Conservation (phyloP, 2,888 invertebrate species). For the Petrophora chlorosata region DNA sequence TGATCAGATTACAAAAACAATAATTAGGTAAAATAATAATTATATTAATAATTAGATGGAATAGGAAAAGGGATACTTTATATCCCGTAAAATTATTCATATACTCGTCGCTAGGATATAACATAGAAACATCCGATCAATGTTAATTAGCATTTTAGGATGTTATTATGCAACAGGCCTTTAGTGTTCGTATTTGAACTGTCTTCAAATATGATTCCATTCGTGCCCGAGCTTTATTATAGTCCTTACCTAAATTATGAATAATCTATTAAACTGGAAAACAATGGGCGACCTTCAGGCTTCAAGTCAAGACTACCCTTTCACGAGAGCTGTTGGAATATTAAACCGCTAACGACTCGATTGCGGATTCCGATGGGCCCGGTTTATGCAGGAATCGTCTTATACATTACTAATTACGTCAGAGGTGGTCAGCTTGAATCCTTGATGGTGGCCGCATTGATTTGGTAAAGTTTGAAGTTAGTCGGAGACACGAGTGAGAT, state of each 20-base stretch:
- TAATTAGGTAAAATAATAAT: too few relatives aligned
- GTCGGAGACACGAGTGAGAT: neutral
- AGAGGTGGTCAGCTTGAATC: neutral
- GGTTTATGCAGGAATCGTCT: conserved; percentile 27
- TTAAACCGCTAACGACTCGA: conserved; percentile 14
- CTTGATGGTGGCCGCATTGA: conserved; percentile 7
- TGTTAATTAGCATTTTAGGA: too few relatives aligned
- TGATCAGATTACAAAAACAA: too few relatives aligned
- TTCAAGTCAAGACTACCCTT: conserved; percentile 11
- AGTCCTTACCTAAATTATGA: conserved; percentile 4
- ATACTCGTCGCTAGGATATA: too few relatives aligned
- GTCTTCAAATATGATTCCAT: too few relatives aligned
- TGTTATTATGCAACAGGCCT: too few relatives aligned
- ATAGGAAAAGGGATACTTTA: too few relatives aligned
- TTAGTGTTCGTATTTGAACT: too few relatives aligned
- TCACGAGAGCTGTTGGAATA: conserved; percentile 12
- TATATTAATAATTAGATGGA: too few relatives aligned
- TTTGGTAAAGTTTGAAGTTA: too few relatives aligned
- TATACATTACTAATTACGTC: conserved; percentile 27
- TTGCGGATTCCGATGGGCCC: conserved; percentile 21
- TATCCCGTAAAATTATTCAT: too few relatives aligned
- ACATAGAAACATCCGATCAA: too few relatives aligned
- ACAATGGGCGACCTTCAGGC: conserved; percentile 12
- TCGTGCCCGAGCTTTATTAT: neutral
- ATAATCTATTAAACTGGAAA: conserved; percentile 11